phyloP scores from a whole-genome alignment of 1,140 invertebrate species.

The Drosophila pectinifera region DNA sequence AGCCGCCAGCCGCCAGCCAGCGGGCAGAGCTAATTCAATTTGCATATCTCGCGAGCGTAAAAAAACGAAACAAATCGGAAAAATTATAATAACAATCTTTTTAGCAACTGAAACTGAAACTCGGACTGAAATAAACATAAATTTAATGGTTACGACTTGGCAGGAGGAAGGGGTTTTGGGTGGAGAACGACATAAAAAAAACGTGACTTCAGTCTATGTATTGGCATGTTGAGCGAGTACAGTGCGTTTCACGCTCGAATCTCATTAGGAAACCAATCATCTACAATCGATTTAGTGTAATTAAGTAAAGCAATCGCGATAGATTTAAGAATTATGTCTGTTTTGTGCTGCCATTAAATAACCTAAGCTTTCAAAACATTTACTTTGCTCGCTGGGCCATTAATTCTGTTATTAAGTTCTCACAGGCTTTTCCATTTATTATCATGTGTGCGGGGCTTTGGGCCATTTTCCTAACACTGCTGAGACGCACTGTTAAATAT shows the following conservation, averaged over 20 bases:
- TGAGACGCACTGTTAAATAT: conserved; percentile 12
- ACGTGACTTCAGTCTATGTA: conserved; percentile 60
- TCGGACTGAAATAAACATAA: conserved; percentile 53
- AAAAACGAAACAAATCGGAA: conserved; percentile 39
- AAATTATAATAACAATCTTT: conserved; percentile 53
- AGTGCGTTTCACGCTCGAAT: conserved; percentile 31
- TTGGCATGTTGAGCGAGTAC: conserved; percentile 13
- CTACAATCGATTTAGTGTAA: conserved; percentile 2
- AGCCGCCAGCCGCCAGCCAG: neutral
- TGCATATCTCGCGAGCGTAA: conserved; percentile 26
- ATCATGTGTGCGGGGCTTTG: neutral
- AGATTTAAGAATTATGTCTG: conserved; percentile 17
- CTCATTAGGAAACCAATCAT: neutral
- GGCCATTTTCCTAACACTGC: neutral
- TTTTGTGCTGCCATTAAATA: conserved; percentile 7
- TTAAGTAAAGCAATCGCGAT: conserved; percentile 10
- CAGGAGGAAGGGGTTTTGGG: conserved; percentile 22
- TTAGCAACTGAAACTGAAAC: conserved; percentile 30
- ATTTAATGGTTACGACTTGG: conserved; percentile 59
- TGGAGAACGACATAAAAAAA: conserved; percentile 60
- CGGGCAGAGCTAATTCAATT: conserved; percentile 50
- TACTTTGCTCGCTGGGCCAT: conserved; percentile 4
- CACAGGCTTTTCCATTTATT: conserved; percentile 4
- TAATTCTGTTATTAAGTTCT: conserved; percentile 4
- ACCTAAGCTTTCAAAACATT: conserved; percentile 12